These are phyloP conservation scores for Cerceris ruficornis DNA, from an alignment of 2,888 invertebrate species.

Conservation along the genomic window DNA sequence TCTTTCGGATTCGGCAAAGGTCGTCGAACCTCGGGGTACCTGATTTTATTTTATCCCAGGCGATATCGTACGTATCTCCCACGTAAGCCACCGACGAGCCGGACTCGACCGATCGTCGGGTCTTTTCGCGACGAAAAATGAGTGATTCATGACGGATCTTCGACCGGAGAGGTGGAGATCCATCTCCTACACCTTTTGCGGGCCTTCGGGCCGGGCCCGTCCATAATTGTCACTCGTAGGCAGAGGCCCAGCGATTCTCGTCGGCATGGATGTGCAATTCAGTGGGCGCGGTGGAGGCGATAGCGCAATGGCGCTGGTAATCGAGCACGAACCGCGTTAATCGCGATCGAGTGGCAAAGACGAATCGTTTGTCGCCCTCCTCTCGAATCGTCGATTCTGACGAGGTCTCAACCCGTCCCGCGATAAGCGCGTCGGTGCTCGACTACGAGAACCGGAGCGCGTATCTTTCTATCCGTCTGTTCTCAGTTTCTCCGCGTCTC, in stretches of 20 bases:
- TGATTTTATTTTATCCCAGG: not conserved
- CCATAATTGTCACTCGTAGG: conserved; percentile 10
- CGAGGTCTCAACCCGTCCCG: no score
- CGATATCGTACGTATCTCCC: not conserved
- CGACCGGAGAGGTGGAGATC: not conserved
- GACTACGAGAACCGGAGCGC: conserved; percentile 10
- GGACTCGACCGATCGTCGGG: not conserved
- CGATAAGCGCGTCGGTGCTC: conserved; percentile 20
- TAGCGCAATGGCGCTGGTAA: no score
- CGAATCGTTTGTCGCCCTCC: no score
- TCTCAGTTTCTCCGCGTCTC: not conserved
- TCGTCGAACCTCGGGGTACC: not conserved
- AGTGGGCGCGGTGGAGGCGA: not conserved
- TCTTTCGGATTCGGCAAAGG: conserved; percentile 14
- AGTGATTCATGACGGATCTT: conserved; percentile 14
- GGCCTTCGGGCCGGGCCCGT: conserved; percentile 5
- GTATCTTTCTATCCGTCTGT: conserved; percentile 15
- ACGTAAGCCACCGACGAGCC: not conserved
- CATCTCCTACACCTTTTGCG: conserved; percentile 8
- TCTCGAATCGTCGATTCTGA: no score
- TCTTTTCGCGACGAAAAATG: not conserved
- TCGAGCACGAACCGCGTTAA: no score
- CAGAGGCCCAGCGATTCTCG: not conserved
- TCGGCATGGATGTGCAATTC: not conserved
- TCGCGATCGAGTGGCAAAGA: no score